phyloP scores from a whole-genome alignment of 1,140 invertebrate genomes.

The Leptinotarsa undecemlineata region DNA sequence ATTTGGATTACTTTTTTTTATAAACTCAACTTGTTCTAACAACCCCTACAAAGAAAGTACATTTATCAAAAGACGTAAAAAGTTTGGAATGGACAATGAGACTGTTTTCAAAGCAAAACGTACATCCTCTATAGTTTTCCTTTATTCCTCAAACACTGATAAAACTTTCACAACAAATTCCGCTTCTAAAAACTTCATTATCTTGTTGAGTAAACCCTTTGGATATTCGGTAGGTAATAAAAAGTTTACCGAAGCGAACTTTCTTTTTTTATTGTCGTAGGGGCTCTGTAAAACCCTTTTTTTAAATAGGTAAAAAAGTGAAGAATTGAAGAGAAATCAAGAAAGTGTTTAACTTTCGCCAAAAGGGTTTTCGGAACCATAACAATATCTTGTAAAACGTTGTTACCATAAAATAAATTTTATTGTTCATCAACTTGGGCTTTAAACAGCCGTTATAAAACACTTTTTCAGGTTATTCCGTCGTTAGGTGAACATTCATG shows the following conservation, averaged over 20 bases:
- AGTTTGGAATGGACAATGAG: neutral
- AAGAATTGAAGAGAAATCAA: conserved; percentile 28
- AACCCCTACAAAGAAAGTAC: too few relatives aligned
- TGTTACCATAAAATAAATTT: conserved; percentile 15
- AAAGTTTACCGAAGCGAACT: conserved; percentile 28
- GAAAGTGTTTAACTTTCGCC: conserved; percentile 38
- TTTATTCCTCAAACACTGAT: conserved; percentile 13
- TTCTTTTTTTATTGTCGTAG: conserved; percentile 37
- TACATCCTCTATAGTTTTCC: conserved; percentile 11
- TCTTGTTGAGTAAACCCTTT: conserved; percentile 30
- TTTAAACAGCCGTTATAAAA: neutral
- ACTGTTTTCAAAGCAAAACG: neutral
- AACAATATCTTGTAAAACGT: conserved; percentile 9
- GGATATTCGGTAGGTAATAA: conserved; percentile 27
- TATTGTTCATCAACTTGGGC: conserved; percentile 1
- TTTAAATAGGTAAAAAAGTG: conserved; percentile 38
- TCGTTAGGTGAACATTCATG: neutral
- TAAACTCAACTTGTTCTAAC: too few relatives aligned
- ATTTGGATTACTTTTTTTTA: too few relatives aligned
- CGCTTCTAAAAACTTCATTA: conserved; percentile 22
- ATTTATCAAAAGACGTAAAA: too few relatives aligned
- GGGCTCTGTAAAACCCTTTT: conserved; percentile 36
- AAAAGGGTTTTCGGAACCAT: conserved; percentile 19
- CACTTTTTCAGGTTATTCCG: neutral
- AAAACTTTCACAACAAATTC: conserved; percentile 25